Evolutionary conservation across 2,888 invertebrate species (phyloP), one percentile per base, ranked within the genome.

Genomic region (Punctoribates punctum): DNA sequence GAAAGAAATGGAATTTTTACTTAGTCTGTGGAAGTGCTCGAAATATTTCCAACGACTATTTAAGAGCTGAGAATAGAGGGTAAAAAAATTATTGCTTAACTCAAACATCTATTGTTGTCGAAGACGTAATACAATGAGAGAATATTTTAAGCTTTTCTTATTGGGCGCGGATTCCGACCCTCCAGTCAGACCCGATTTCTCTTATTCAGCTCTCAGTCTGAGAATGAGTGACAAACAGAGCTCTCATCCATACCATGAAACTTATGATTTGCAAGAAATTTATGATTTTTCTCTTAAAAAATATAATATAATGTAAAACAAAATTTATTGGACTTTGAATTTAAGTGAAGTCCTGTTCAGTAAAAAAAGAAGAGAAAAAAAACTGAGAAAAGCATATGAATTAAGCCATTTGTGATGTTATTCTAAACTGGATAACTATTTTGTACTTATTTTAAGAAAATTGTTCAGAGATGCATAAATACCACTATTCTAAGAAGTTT

Each of bases 81-180:
- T 20, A 42, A 29, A 42, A 29, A 67, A 67, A 67, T 67, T 67
- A 42, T 67, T 67, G 67, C 67, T 67, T 38, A 67, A 67, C 67
- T 67, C 67, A 67, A 38, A 67, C 23, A 57, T 42, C 27, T 62
- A 20, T 67, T 67, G 67, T 67, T 20, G 67, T 38, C 42, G 29
- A 11, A 67, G 42, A 38, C 67, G 42, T 67, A 38, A 67, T 67
- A 67, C 67, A 67, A 67, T 38, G 42, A n/a, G 57, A 27, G 67
- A 34, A 42, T 67, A 20, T 65, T 11, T 67, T 20, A 67, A 42
- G 67, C 42, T 23, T 42, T 67, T 67, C 42, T 67, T 42, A 67
- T 17, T 67, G 20, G 15, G 9, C 17, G 11, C 60, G 42, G 65
- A 38, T 67, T 67, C n/a, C 23, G 67, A 38, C 67, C 67, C 29